Evolutionary conservation across 2,888 invertebrate genomes (phyloP).

Genomic region (Acrocera orbiculus): DNA sequence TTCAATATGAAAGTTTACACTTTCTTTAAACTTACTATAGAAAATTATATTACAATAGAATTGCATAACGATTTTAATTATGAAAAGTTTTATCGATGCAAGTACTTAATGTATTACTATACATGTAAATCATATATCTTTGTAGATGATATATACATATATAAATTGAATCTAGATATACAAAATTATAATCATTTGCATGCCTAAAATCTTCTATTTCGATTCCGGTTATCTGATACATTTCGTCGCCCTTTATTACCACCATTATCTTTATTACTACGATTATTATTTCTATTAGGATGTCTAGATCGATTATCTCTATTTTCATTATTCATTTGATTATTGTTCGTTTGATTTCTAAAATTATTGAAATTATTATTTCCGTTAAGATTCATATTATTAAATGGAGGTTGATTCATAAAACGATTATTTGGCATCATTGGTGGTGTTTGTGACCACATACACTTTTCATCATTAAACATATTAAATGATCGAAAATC

Average conservation of each 20-base stretch:
- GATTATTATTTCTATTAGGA: constrained; percentile 4
- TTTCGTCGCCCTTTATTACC: neutral
- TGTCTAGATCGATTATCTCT: neutral
- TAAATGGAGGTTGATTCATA: neutral
- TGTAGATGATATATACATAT: too few species aligned
- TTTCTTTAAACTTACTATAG: too few species aligned
- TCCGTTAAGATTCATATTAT: constrained; percentile 1
- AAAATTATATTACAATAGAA: too few species aligned
- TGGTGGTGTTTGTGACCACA: constrained; percentile 11
- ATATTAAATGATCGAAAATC: constrained; percentile 10
- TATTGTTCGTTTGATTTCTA: constrained; percentile 2
- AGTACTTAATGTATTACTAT: too few species aligned
- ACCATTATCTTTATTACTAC: constrained; percentile 4
- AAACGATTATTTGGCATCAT: too few species aligned
- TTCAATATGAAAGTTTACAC: too few species aligned
- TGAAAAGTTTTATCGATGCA: too few species aligned
- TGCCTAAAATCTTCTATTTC: constrained; percentile 6
- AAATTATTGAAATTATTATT: constrained; percentile 6
- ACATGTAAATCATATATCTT: too few species aligned
- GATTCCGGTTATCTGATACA: constrained; percentile 3
- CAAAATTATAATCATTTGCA: too few species aligned
- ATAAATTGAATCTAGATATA: too few species aligned
- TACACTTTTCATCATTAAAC: constrained; percentile 10
- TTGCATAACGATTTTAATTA: too few species aligned
- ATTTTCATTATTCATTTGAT: constrained; percentile 1